Percentiles rank a stretch among this genome's conserved stretches.
These are phyloP conservation scores for Steinernema khuongi DNA, from an alignment of 1,140 invertebrate genomes.

Conservation along the genomic window DNA sequence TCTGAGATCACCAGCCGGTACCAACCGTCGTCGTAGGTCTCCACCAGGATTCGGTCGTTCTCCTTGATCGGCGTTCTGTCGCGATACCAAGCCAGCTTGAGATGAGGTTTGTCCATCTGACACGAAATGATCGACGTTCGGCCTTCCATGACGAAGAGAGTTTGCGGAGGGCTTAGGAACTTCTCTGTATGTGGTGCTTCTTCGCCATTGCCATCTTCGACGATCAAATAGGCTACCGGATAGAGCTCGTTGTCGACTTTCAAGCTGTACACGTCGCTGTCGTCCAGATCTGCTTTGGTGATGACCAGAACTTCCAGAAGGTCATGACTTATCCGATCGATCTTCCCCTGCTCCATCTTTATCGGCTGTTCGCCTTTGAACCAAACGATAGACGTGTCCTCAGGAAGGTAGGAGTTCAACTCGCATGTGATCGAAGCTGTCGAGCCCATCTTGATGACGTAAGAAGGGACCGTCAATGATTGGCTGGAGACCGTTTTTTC, in stretches of 20 bases:
- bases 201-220: constrained; percentile 47
- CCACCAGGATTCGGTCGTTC: constrained; percentile 29
- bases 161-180: constrained; percentile 46
- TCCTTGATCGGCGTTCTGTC: constrained; percentile 39
- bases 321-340: constrained; percentile 50
- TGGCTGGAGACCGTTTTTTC: constrained; percentile 25
- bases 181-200: constrained; percentile 22
- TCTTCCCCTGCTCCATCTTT: constrained; percentile 33
- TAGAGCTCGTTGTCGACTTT: constrained; percentile 51
- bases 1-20: constrained; percentile 33
- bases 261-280: constrained; percentile 50
- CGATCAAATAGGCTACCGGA: constrained; percentile 54
- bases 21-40: constrained; percentile 37
- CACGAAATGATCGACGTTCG: constrained; percentile 49
- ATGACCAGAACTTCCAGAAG: constrained; percentile 53
- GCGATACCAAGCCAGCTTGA: constrained; percentile 43
- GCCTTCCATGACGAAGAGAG: constrained; percentile 56
- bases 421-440: constrained; percentile 57
- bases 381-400: constrained; percentile 42
- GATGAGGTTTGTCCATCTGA: constrained; percentile 30
- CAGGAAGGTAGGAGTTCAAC: constrained; percentile 46
- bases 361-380: constrained; percentile 38
- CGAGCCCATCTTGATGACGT: constrained; percentile 52
- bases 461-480: constrained; percentile 48
- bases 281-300: constrained; percentile 41